phyloP scores from a whole-genome alignment of 1,140 invertebrate genomes.

The Apocrypta bakeri region DNA sequence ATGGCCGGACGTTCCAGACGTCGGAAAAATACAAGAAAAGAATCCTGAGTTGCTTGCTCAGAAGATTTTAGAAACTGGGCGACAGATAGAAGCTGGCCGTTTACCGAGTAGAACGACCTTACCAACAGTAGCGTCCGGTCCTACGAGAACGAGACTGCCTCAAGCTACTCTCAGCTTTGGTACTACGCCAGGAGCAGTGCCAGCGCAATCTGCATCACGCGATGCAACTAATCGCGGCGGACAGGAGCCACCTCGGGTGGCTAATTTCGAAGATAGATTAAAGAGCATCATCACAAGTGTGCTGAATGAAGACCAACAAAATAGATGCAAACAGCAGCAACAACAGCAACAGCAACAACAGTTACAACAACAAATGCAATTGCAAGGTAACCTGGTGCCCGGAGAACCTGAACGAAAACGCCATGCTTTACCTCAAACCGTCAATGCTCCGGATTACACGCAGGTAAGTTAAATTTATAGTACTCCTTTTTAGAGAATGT shows the following conservation, averaged over 20 bases:
- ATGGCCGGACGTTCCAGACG: slow-evolving; percentile 92
- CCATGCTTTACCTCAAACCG: slow-evolving; percentile 61
- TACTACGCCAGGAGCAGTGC: slow-evolving; percentile 46
- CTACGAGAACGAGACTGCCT: slow-evolving; percentile 65
- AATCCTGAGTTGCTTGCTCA: slow-evolving; percentile 92
- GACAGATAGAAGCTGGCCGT: slow-evolving; percentile 89
- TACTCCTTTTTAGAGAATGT: slow-evolving; percentile 37
- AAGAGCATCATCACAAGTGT: slow-evolving; percentile 94
- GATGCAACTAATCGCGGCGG: slow-evolving; percentile 65
- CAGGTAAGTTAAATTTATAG: slow-evolving; percentile 65
- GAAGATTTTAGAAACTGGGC: slow-evolving; percentile 90
- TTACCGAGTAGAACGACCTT: slow-evolving; percentile 67
- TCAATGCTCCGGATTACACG: slow-evolving; percentile 76
- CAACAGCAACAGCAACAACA: slow-evolving; percentile 64
- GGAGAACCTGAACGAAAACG: slow-evolving; percentile 71
- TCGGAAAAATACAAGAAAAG: slow-evolving; percentile 92
- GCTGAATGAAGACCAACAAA: slow-evolving; percentile 87
- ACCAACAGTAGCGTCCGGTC: slow-evolving; percentile 39
- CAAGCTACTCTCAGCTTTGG: slow-evolving; percentile 69
- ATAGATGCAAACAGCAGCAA: slow-evolving; percentile 72
- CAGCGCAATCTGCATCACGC: slow-evolving; percentile 69
- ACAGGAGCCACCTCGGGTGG: slow-evolving; percentile 87
- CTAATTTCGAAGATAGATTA: slow-evolving; percentile 92
- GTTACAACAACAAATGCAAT: slow-evolving; percentile 58
- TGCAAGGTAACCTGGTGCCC: slow-evolving; percentile 58